Percentiles rank a stretch among this genome's conserved stretches.
Evolutionary conservation across 2,113 vertebrate genomes (phyloP).

Genomic region (Carettochelys insculpta): DNA sequence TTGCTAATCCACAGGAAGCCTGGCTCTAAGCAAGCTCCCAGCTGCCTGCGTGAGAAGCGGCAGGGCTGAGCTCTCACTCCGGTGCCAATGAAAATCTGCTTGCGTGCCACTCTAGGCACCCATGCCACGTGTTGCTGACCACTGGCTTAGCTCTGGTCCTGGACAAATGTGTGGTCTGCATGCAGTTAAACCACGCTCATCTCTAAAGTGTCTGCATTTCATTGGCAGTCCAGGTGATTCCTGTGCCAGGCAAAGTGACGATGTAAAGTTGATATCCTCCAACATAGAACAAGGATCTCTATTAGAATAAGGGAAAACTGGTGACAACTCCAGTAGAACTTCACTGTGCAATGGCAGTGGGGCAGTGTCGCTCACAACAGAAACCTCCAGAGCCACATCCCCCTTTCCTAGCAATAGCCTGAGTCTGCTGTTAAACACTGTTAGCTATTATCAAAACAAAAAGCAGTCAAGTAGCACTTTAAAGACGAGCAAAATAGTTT

Average conservation of each 20-base stretch:
- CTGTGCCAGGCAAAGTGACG: neutral
- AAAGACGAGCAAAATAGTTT: no score
- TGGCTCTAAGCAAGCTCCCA: no score
- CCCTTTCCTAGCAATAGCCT: neutral
- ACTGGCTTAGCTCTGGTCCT: neutral
- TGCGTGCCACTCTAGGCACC: no score
- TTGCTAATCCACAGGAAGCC: no score
- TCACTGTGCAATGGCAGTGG: neutral
- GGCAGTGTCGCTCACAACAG: neutral
- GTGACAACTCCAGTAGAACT: neutral
- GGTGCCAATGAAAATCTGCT: no score
- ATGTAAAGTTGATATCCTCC: neutral
- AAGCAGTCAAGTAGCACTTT: no score
- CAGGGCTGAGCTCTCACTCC: no score
- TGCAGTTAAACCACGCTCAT: neutral
- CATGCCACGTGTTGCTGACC: no score
- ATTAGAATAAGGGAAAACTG: neutral
- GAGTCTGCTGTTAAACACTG: neutral
- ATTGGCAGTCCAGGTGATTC: neutral
- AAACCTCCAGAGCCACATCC: neutral
- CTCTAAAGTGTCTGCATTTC: neutral
- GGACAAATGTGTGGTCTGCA: neutral
- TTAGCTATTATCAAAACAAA: no score
- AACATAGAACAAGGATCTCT: neutral
- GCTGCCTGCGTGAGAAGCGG: no score